Conservation (phyloP, 2,113 vertebrate species). For the Myotis yumanensis region DNA sequence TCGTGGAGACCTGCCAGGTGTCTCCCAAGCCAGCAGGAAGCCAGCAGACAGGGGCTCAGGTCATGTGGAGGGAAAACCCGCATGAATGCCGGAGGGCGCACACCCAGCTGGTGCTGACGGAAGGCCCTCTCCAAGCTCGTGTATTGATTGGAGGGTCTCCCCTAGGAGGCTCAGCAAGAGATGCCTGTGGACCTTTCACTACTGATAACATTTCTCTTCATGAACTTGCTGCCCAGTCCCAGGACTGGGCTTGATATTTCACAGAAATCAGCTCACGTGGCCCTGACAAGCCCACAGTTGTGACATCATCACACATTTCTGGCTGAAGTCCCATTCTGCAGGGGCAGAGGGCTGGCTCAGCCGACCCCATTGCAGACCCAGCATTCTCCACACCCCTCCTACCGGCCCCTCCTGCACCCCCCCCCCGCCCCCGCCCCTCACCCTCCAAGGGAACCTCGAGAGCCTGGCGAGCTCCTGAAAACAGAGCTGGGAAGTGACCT, state of each 20-base stretch:
- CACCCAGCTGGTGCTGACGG: background rate
- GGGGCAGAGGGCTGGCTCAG: background rate
- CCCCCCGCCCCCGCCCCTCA: background rate
- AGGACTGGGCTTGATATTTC: background rate
- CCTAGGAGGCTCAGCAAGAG: background rate
- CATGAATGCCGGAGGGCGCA: background rate
- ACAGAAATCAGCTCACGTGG: background rate
- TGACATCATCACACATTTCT: background rate
- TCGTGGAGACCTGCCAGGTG: rapidly evolving
- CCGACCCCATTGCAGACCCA: background rate
- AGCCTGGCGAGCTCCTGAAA: background rate
- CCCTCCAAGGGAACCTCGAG: too few species aligned
- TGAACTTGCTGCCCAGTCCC: background rate
- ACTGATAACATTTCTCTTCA: background rate
- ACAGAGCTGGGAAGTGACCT: background rate
- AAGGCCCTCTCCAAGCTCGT: background rate
- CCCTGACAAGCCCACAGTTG: background rate
- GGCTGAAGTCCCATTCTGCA: background rate
- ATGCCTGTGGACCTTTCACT: too few species aligned
- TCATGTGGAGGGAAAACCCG: rapidly evolving
- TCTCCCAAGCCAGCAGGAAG: background rate
- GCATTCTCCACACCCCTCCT: background rate
- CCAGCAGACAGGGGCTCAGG: background rate
- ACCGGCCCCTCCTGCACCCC: too few species aligned
- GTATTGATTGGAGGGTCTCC: background rate